A percentile compares a stretch with the other conserved stretches of the same genome.
Evolutionary conservation across 2,797 vertebrate species (phyloP).

Genomic region (Apogon hyalosoma): DNA sequence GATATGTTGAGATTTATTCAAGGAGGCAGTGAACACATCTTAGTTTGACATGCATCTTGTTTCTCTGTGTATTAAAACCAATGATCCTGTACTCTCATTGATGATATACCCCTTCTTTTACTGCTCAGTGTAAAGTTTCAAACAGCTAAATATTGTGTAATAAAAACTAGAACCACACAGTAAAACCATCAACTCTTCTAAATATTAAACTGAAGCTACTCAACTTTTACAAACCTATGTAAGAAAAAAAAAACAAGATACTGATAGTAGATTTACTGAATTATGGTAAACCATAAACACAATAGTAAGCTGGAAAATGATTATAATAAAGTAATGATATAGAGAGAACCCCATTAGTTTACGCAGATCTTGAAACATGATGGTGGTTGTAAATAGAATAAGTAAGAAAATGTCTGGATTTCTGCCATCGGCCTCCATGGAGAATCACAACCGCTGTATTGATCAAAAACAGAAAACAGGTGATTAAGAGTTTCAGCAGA

Average conservation of each 20-base stretch:
- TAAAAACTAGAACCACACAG: not conserved
- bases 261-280: not conserved
- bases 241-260: too few species aligned
- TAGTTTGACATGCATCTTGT: constrained; percentile 1
- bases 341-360: constrained; percentile 1
- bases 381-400: constrained; percentile 8
- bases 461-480: constrained; percentile 29
- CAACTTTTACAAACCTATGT: not conserved
- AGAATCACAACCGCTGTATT: not conserved
- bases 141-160: not conserved
- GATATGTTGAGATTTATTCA: not conserved
- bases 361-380: not conserved
- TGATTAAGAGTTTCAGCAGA: not conserved
- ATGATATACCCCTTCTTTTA: too few species aligned
- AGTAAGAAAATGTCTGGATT: constrained; percentile 8
- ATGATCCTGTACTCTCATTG: too few species aligned
- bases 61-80: too few species aligned
- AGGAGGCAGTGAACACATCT: not conserved
- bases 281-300: not conserved
- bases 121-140: not conserved
- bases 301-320: constrained; percentile 20
- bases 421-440: constrained; percentile 4
- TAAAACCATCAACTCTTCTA: not conserved
- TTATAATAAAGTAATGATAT: constrained; percentile 3
- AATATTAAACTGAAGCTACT: not conserved